Conservation (phyloP, 2,888 invertebrate genomes). For the Emesis russula region DNA sequence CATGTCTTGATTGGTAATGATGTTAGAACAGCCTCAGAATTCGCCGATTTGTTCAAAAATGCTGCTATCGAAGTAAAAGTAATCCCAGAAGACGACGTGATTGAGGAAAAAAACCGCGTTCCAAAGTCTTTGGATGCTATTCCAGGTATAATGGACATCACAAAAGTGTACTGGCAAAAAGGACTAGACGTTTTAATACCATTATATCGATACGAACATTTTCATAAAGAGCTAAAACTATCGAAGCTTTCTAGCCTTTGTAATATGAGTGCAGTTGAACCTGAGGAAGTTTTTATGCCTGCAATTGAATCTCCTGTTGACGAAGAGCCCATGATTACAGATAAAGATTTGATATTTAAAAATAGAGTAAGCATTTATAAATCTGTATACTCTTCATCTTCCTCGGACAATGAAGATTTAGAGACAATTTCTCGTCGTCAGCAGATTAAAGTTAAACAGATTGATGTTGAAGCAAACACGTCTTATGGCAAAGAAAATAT, state of each 20-base stretch:
- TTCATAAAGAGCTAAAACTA: no score
- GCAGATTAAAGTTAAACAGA: constrained; percentile 42
- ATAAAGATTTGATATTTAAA: constrained; percentile 7
- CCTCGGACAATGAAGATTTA: constrained; percentile 62
- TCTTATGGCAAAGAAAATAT: constrained; percentile 12
- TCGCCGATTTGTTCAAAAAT: constrained; percentile 21
- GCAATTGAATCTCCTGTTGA: background rate
- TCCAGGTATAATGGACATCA: no score
- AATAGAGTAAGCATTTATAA: constrained; percentile 9
- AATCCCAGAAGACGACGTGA: constrained; percentile 19
- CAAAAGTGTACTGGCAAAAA: no score
- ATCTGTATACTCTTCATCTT: constrained; percentile 32
- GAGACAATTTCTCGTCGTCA: constrained; percentile 62
- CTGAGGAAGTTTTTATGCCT: background rate
- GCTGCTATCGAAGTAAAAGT: constrained; percentile 21
- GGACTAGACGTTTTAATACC: no score
- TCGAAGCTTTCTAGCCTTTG: no score
- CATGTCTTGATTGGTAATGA: constrained; percentile 1
- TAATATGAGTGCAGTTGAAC: no score
- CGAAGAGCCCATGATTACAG: background rate
- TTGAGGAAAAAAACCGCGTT: background rate
- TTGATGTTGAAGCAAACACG: constrained; percentile 7
- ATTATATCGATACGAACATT: no score
- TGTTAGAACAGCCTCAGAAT: constrained; percentile 25
- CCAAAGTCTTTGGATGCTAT: no score